Percentiles rank a stretch among this genome's conserved stretches.
phyloP scores from a whole-genome alignment of 2,797 vertebrate genomes.

The Microctenopoma steveboyesi region DNA sequence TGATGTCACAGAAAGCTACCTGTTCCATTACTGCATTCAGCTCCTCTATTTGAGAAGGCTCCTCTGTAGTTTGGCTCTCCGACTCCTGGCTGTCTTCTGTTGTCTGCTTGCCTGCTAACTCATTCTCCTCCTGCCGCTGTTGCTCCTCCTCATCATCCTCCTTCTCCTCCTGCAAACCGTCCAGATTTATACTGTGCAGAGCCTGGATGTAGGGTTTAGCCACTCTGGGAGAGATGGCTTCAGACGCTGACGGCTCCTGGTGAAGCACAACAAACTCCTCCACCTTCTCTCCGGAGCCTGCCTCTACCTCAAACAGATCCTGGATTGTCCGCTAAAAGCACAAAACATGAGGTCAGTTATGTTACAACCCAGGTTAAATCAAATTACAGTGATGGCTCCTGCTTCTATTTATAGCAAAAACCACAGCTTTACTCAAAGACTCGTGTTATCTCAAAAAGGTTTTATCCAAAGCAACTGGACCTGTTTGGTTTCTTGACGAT shows the following conservation, averaged over 20 bases:
- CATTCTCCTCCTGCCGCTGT: conserved; percentile 44
- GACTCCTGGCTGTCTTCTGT: conserved; percentile 65
- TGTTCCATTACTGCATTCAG: conserved; percentile 91
- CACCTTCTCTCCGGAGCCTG: conserved; percentile 93
- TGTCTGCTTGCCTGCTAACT: conserved; percentile 32
- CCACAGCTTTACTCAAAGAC: neutral
- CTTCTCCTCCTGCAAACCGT: conserved; percentile 62
- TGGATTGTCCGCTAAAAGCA: conserved; percentile 92
- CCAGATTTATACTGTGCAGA: conserved; percentile 89
- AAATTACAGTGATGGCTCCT: neutral
- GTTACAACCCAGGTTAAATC: neutral
- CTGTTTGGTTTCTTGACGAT: too few relatives aligned
- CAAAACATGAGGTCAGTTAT: conserved; percentile 15
- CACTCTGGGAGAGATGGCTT: conserved; percentile 94
- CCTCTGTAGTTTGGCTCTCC: conserved; percentile 68
- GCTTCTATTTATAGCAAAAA: neutral
- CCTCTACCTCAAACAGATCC: conserved; percentile 97
- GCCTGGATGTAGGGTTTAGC: conserved; percentile 97
- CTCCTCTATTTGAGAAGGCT: conserved; percentile 86
- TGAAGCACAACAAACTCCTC: conserved; percentile 98
- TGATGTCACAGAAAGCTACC: conserved; percentile 70
- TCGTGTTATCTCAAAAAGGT: too few relatives aligned
- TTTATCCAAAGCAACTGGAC: too few relatives aligned
- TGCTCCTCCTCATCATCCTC: conserved; percentile 14
- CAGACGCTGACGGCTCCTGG: conserved; percentile 93